Evolutionary conservation across 2,797 vertebrate species (phyloP).

Genomic region (Acridotheres tristis): DNA sequence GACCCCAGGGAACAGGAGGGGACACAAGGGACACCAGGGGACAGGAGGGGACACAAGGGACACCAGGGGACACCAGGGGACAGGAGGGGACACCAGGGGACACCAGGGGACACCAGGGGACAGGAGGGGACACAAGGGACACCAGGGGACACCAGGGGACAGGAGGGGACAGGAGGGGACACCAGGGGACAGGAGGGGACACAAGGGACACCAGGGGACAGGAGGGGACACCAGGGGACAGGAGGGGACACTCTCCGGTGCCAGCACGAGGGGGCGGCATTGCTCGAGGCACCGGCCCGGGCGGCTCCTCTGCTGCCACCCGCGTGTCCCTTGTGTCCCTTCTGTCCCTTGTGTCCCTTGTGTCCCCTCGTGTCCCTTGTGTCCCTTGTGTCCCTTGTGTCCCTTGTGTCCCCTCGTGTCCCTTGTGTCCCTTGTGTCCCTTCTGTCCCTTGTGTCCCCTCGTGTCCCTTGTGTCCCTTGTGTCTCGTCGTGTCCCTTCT

Average conservation of each 20-base stretch:
- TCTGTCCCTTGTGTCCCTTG: no score
- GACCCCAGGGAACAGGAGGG: not conserved
- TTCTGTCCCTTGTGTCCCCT: no score
- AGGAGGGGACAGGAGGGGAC: not conserved
- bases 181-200: not conserved
- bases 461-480: not conserved
- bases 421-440: no score
- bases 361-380: no score
- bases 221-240: not conserved
- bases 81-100: not conserved
- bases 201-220: not conserved
- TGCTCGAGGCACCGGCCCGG: not conserved
- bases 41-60: not conserved
- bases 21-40: not conserved
- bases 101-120: not conserved
- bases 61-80: not conserved
- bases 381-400: no score
- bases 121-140: not conserved
- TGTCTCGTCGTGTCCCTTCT: not conserved
- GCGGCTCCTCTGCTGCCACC: not conserved
- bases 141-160: no score
- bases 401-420: no score
- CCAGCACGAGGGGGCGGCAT: not conserved
- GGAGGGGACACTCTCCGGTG: not conserved
- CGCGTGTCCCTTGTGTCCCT: not conserved